These are phyloP conservation scores for Glomeris maerens DNA, from an alignment of 1,140 invertebrate species.

Conservation along the genomic window DNA sequence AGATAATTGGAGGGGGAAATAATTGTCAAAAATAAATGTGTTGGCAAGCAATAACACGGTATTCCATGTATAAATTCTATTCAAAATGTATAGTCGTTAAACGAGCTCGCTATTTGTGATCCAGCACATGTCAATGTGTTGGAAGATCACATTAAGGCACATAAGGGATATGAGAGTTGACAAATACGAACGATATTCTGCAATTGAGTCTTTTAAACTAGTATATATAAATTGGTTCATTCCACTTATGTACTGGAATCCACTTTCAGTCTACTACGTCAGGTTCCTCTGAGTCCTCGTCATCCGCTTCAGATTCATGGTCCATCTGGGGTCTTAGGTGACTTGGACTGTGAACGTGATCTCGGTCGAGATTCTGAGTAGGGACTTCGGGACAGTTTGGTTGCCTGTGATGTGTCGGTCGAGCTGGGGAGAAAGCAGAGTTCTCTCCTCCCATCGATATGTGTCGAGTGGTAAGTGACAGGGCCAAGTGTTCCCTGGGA, in stretches of 20 bases:
- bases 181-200: not conserved
- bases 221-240: too few species aligned
- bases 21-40: too few species aligned
- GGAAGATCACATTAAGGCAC: not conserved
- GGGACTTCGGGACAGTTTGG: too few species aligned
- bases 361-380: not conserved
- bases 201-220: too few species aligned
- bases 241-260: too few species aligned
- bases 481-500: constrained; percentile 26
- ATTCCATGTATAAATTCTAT: too few species aligned
- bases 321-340: not conserved
- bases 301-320: not conserved
- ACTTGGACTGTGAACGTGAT: not conserved
- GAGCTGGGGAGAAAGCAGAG: constrained; percentile 48
- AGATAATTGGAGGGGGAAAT: too few species aligned
- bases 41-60: too few species aligned
- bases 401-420: too few species aligned
- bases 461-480: constrained; percentile 24
- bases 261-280: not conserved
- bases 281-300: not conserved
- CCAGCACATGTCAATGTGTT: not conserved
- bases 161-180: not conserved
- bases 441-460: constrained; percentile 64
- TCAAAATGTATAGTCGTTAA: too few species aligned
- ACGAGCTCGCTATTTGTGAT: too few species aligned